These are phyloP conservation scores for Hymenopus coronatus DNA, from an alignment of 2,888 invertebrate species.

Conservation along the genomic window DNA sequence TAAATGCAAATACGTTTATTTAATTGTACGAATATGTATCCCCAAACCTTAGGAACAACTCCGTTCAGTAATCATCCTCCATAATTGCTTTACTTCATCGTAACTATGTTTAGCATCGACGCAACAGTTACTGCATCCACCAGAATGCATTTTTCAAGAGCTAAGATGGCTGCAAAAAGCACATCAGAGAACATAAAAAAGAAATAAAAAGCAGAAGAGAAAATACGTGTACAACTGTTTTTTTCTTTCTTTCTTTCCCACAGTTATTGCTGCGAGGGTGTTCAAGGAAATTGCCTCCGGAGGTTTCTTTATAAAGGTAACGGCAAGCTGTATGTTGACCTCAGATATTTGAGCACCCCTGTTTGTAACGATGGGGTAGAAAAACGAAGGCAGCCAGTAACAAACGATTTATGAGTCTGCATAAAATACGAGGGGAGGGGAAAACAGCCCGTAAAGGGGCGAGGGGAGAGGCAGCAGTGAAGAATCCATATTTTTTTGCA, in stretches of 20 bases:
- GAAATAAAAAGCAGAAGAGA: too few relatives aligned
- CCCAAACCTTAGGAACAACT: too few relatives aligned
- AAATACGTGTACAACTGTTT: not conserved
- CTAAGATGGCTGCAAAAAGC: not conserved
- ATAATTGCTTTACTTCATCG: not conserved
- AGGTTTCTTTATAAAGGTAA: not conserved
- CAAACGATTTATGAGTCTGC: constrained; percentile 25
- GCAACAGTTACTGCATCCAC: not conserved
- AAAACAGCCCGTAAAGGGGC: not conserved
- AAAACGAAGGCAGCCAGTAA: constrained; percentile 5
- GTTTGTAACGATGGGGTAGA: not conserved
- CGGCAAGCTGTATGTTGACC: not conserved
- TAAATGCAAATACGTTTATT: too few relatives aligned
- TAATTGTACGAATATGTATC: too few relatives aligned
- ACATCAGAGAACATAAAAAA: not conserved
- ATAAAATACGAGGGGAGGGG: constrained; percentile 20
- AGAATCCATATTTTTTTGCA: constrained; percentile 22
- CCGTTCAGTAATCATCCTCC: not conserved
- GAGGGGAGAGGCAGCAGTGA: not conserved
- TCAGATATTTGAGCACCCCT: not conserved
- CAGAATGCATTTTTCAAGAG: not conserved
- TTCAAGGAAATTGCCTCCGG: not conserved
- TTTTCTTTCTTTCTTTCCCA: not conserved
- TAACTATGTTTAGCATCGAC: not conserved
- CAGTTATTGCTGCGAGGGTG: constrained; percentile 5